phyloP scores from a whole-genome alignment of 1,140 invertebrate genomes.

The Sinonovacula constricta region DNA sequence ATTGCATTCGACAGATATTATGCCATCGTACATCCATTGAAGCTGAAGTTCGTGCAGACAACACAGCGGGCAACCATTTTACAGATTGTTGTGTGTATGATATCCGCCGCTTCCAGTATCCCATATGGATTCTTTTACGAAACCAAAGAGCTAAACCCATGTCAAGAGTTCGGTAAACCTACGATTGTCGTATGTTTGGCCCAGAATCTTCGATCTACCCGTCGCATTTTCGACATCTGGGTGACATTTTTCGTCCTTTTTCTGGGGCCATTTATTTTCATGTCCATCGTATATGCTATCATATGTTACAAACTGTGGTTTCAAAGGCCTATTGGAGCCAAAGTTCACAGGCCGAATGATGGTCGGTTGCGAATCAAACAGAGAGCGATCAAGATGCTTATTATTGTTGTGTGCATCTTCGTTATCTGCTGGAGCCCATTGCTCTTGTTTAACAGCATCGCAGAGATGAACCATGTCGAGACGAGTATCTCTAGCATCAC shows the following conservation, averaged over 20 bases:
- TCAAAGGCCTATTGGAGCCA: conserved; percentile 43
- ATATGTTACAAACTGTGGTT: conserved; percentile 64
- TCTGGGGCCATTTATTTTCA: conserved; percentile 54
- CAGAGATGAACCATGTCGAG: conserved; percentile 43
- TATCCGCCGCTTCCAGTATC: conserved; percentile 84
- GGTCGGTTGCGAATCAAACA: conserved; percentile 56
- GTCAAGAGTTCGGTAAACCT: conserved; percentile 13
- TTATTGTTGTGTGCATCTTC: conserved; percentile 70
- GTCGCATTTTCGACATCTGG: conserved; percentile 54
- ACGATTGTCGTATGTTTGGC: conserved; percentile 41
- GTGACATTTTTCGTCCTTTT: conserved; percentile 58
- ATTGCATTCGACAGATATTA: conserved; percentile 70
- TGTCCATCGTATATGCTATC: conserved; percentile 57
- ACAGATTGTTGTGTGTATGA: conserved; percentile 91
- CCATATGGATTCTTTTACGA: conserved; percentile 61
- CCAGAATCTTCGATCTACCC: conserved; percentile 5
- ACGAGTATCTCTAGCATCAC: conserved; percentile 39
- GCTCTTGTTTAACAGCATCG: conserved; percentile 56
- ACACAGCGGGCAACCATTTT: conserved; percentile 87
- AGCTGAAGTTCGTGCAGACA: conserved; percentile 81
- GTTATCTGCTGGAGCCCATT: conserved; percentile 66
- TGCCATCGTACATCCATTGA: conserved; percentile 80
- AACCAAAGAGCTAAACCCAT: conserved; percentile 32
- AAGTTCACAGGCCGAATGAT: conserved; percentile 20
- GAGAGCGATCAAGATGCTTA: conserved; percentile 71